Evolutionary conservation across 2,888 invertebrate genomes (phyloP).

Genomic region (Acrocera orbiculus): DNA sequence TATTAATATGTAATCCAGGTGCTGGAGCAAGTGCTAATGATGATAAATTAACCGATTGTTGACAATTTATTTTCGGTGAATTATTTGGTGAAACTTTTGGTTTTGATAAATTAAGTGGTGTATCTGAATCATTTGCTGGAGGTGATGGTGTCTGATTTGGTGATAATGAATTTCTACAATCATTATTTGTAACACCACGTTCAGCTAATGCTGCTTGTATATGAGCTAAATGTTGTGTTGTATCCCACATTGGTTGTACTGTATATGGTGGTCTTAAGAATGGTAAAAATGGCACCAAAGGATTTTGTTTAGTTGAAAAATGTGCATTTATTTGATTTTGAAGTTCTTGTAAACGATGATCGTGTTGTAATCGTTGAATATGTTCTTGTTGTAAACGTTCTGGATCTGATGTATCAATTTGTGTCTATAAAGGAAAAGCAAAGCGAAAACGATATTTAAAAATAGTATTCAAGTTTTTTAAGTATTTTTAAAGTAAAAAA

Average conservation of each 20-base stretch:
- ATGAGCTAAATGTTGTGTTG: constrained; percentile 55
- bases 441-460: not conserved
- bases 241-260: constrained; percentile 30
- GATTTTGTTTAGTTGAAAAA: constrained; percentile 16
- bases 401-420: constrained; percentile 7
- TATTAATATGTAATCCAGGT: constrained; percentile 11
- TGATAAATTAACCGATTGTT: constrained; percentile 21
- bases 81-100: constrained; percentile 49
- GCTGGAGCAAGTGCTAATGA: constrained; percentile 9
- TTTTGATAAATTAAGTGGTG: constrained; percentile 77
- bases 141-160: constrained; percentile 24
- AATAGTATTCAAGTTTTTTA: not conserved
- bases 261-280: constrained; percentile 24
- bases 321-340: constrained; percentile 24
- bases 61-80: constrained; percentile 33
- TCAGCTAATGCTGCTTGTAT: constrained; percentile 32
- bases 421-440: constrained; percentile 3
- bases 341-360: constrained; percentile 23
- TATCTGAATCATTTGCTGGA: constrained; percentile 47
- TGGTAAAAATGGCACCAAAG: constrained; percentile 19
- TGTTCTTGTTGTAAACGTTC: constrained; percentile 21
- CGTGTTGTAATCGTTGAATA: constrained; percentile 23
- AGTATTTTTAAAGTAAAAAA: not conserved
- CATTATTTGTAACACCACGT: constrained; percentile 7
- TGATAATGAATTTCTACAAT: constrained; percentile 16